Percentiles rank a stretch among this genome's conserved stretches.
phyloP scores from a whole-genome alignment of 2,888 invertebrate genomes.

The Platycheirus albimanus region DNA sequence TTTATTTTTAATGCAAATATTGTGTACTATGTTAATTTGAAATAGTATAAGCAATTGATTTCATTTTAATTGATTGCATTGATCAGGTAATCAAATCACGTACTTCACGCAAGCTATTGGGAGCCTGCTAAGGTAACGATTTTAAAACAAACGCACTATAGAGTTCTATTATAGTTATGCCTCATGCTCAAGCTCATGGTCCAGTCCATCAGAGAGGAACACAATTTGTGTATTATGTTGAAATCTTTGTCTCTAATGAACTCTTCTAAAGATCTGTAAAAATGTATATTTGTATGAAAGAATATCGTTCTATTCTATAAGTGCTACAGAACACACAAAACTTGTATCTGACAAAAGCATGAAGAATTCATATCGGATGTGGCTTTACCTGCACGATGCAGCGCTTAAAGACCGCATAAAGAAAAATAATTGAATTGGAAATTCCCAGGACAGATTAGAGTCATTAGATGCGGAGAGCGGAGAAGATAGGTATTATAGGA shows the following conservation, averaged over 20 bases:
- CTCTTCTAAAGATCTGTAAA: too few species aligned
- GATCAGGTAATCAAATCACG: constrained; percentile 12
- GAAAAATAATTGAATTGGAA: background rate
- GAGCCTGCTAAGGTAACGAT: background rate
- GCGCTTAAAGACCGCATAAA: background rate
- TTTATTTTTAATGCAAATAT: too few species aligned
- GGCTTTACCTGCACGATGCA: constrained; percentile 9
- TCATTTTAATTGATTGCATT: background rate
- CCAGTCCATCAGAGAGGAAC: too few species aligned
- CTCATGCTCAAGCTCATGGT: too few species aligned
- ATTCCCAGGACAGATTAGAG: constrained; percentile 24
- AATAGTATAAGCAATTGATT: background rate
- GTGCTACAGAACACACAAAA: background rate
- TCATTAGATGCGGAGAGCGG: too few species aligned
- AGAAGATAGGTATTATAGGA: too few species aligned
- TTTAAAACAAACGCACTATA: background rate
- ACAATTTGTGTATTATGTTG: too few species aligned
- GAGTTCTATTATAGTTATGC: too few species aligned
- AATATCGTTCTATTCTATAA: too few species aligned
- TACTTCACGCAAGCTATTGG: constrained; percentile 5
- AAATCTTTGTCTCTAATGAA: too few species aligned
- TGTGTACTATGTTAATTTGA: too few species aligned
- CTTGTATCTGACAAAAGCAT: constrained; percentile 32
- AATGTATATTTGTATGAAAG: too few species aligned
- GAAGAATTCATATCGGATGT: constrained; percentile 25